Conservation (phyloP, 2,113 vertebrate species). For the Prunella himalayana region DNA sequence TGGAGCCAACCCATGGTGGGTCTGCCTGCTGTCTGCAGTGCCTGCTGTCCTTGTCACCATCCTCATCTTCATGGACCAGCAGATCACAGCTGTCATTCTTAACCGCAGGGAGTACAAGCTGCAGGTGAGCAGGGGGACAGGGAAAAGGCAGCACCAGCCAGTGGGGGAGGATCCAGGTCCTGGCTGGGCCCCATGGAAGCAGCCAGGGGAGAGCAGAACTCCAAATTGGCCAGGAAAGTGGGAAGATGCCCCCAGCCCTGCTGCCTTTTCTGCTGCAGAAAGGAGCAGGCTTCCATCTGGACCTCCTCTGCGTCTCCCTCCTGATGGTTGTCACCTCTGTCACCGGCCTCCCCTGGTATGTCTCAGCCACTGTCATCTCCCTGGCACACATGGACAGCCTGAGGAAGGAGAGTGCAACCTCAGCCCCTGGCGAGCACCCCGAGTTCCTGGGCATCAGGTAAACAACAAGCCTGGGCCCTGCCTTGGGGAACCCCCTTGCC, state of each 20-base stretch:
- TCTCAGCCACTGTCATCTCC: conserved; percentile 79
- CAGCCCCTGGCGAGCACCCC: conserved; percentile 66
- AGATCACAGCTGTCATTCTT: conserved; percentile 81
- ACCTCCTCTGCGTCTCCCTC: conserved; percentile 77
- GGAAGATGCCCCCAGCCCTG: accelerated
- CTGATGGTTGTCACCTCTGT: conserved; percentile 70
- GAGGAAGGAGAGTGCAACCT: conserved; percentile 69
- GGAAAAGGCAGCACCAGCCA: neutral
- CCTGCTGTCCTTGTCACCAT: conserved; percentile 77
- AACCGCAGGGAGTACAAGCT: conserved; percentile 77
- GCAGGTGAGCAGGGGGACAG: conserved; percentile 48
- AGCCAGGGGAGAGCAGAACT: neutral
- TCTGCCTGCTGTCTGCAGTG: conserved; percentile 63
- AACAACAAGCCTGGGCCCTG: neutral
- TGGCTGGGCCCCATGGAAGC: accelerated
- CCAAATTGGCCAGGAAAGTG: accelerated
- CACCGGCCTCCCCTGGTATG: conserved; percentile 78
- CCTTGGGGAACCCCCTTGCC: no score
- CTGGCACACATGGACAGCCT: conserved; percentile 81
- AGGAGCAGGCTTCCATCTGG: conserved; percentile 81
- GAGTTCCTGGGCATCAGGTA: conserved; percentile 79
- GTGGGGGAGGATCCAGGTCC: accelerated
- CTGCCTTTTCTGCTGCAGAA: conserved; percentile 60
- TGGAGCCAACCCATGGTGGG: conserved; percentile 77
- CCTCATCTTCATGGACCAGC: conserved; percentile 84